These are phyloP conservation scores for Rhagoletis zephyria DNA, from an alignment of 1,140 invertebrate genomes.

Conservation along the genomic window DNA sequence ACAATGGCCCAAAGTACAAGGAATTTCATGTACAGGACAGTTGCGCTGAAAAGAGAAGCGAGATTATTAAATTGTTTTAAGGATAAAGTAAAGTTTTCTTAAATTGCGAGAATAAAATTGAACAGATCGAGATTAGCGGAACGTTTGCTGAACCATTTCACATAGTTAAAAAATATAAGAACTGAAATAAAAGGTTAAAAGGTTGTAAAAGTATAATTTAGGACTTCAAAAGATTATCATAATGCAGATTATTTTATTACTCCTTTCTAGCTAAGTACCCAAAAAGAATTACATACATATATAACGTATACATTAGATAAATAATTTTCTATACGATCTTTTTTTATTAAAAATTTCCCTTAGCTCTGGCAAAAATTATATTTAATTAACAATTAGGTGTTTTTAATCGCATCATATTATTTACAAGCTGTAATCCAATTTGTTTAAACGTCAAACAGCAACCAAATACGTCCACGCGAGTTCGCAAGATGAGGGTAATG, in stretches of 20 bases:
- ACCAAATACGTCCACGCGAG: not conserved
- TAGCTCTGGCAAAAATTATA: not conserved
- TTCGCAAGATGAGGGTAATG: not conserved
- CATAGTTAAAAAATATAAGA: too few species aligned
- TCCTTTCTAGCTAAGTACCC: too few species aligned
- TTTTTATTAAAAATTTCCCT: too few species aligned
- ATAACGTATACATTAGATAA: too few species aligned
- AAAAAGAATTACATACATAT: too few species aligned
- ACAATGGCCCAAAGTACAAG: slow-evolving; percentile 95
- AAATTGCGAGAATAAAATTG: not conserved
- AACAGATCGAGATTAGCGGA: not conserved
- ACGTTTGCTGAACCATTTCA: too few species aligned
- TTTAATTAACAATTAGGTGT: slow-evolving; percentile 45
- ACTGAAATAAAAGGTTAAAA: too few species aligned
- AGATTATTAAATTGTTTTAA: not conserved
- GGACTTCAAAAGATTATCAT: too few species aligned
- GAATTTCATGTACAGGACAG: slow-evolving; percentile 95
- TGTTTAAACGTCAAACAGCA: not conserved
- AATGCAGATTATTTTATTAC: too few species aligned
- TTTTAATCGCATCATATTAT: not conserved
- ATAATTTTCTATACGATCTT: too few species aligned
- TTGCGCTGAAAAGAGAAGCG: slow-evolving; percentile 80
- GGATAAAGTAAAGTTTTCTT: too few species aligned
- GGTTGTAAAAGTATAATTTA: too few species aligned
- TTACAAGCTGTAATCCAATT: slow-evolving; percentile 20